A percentile compares a stretch with the other conserved stretches of the same genome.
Evolutionary conservation across 2,113 vertebrate genomes (phyloP).

Genomic region (Eulacestoma nigropectus): DNA sequence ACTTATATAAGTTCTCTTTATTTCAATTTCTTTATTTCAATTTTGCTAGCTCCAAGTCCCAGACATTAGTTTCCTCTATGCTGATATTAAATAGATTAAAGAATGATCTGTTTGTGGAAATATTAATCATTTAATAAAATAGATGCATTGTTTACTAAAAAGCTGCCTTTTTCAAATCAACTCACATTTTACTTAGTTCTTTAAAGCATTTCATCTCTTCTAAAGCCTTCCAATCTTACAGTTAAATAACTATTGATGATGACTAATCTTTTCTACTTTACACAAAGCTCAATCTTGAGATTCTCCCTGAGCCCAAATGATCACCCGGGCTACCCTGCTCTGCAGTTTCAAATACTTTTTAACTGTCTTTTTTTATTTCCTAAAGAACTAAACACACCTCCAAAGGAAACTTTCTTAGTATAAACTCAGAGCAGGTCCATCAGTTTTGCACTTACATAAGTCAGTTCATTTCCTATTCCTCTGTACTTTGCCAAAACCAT

Average conservation of each 20-base stretch:
- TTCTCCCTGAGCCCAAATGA: neutral
- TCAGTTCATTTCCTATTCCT: neutral
- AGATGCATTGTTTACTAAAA: constrained; percentile 14
- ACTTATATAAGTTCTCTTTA: neutral
- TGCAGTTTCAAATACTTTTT: neutral
- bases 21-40: neutral
- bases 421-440: neutral
- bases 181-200: neutral
- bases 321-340: neutral
- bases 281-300: neutral
- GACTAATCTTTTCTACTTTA: neutral
- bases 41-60: neutral
- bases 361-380: neutral
- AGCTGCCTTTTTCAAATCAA: neutral
- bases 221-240: neutral
- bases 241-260: neutral
- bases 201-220: neutral
- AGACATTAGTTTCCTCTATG: neutral
- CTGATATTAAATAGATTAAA: neutral
- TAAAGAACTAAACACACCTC: neutral
- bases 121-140: neutral
- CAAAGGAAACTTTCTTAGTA: neutral
- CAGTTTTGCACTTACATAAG: neutral
- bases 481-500: neutral
- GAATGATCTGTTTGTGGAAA: neutral